Evolutionary conservation across 2,113 vertebrate genomes (phyloP), one percentile per base, ranked within the genome.

Genomic region (Syngnathus typhle): DNA sequence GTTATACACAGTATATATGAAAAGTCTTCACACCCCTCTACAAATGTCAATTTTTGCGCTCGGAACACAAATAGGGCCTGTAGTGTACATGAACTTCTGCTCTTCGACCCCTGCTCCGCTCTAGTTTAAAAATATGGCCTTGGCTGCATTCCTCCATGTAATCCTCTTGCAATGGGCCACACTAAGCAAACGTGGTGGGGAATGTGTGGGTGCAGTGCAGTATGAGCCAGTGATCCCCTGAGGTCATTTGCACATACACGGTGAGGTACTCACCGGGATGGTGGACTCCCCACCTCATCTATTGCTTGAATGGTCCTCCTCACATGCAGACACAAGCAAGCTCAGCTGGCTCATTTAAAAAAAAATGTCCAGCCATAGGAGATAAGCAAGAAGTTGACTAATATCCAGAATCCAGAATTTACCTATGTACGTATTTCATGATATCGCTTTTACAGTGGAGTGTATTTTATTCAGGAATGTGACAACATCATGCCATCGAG

Each of bases 121-220:
- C 61, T 76, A 81, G 69, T 86, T 85, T 81, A 79, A 78, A 81
- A 85, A 82, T 81, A 81, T 86, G 82, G 78, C 80, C 77, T 77
- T 16, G 75, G 79, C 82, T 59, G 49, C 85, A 88, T 89, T 88
- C 86, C 85, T 87, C 74, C 18, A 74, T 43, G 70, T 88, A 89
- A 87, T 89, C 86, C 82, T 74, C 75, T 70, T 51, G 54, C 78
- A 85, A 73, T 69, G 82, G 80, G 80, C 87, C 86, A 84, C 89
- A 78, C 87, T 77, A 74, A 83, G 78, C 78, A 84, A 86, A 87
- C 85, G 83, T 77, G 80, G 67, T 74, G 79, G 82, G 76, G 86
- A 88, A 87, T 88, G 82, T 77, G 75, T 61, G 78, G 9, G 44
- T 46, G 44, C 69, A 0, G 69, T 47, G 32, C 77, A 51, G 75